Evolutionary conservation across 2,797 vertebrate genomes (phyloP).

Genomic region (Megaceryle alcyon): DNA sequence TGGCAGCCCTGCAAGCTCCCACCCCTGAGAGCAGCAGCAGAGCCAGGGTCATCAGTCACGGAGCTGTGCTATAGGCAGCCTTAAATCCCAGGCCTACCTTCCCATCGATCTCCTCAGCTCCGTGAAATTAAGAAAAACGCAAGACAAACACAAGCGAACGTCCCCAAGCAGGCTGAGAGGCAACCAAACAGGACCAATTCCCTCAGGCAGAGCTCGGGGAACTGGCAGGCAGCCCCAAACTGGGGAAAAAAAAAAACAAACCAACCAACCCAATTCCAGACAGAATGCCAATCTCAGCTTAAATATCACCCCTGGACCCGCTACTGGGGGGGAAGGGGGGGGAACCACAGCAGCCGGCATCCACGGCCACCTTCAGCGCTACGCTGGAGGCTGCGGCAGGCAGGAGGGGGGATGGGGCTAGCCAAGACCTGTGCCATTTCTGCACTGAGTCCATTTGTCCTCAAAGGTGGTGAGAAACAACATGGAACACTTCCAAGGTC

Average conservation of each 20-base stretch:
- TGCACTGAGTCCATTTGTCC: not conserved
- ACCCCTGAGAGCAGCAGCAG: not conserved
- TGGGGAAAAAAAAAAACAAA: not conserved
- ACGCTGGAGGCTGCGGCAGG: not conserved
- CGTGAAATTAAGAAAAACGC: slow-evolving; percentile 65
- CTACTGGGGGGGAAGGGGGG: too few relatives aligned
- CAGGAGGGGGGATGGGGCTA: not conserved
- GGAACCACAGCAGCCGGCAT: not conserved
- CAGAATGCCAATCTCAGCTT: not conserved
- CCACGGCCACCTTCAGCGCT: fast-evolving
- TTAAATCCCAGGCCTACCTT: slow-evolving; percentile 61
- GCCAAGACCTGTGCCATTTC: not conserved
- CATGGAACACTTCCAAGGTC: not conserved
- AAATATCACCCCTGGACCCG: not conserved
- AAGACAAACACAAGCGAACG: not conserved
- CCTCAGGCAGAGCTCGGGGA: not conserved
- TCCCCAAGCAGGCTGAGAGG: not conserved
- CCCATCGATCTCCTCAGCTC: slow-evolving; percentile 58
- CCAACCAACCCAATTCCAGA: not conserved
- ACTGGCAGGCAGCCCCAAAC: not conserved
- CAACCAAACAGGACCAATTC: not conserved
- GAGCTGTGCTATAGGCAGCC: slow-evolving; percentile 32
- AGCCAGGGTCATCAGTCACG: slow-evolving; percentile 52
- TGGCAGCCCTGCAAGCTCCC: not conserved
- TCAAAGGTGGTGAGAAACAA: not conserved